Base-by-base conservation (phyloP, 2,797 vertebrate genomes). In the Buceros bicornis region DNA sequence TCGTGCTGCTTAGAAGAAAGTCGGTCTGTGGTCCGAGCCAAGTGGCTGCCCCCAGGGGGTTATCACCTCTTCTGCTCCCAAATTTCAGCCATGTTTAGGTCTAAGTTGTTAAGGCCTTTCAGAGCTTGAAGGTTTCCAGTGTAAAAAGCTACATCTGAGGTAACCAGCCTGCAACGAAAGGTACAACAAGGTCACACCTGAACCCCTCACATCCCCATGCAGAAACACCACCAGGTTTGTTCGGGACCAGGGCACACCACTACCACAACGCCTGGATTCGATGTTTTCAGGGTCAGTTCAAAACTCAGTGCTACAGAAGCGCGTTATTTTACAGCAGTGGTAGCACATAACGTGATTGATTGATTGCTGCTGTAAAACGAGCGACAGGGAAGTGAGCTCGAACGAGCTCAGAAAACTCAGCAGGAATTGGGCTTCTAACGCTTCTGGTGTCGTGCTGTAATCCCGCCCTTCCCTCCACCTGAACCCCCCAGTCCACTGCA, bases 21-120 rank as follows among this genome's bases (percentile, higher is more conserved):
- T 61, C 51, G 76, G 96, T 89, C 87, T 93, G 77, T 88, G 93
- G 77, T 88, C 92, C 92, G 93, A 96, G 92, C 93, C 94, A 91
- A 93, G 89, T 21, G 90, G 79, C 72, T 73, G 87, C 95, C 89
- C 96, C 96, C 87, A 40, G 25, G 85, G 96, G 88, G 71, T 90
- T 90, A 98, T 99, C 99, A 99, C 99, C 99, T 99, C 98, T 99
- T 99, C 98, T 99, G 99, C 98, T 99, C 99, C 99, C 99, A 99
- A 96, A 99, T 99, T 97, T 99, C 99, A 0, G 97, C 98, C 99
- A 99, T 99, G 98, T 99, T 99, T 93, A 99, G 98, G 97, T 99
- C 99, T 82, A 99, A 97, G 50, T 95, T 95, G 97, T 99, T 99
- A 86, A 99, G 99, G 92, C 98, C 99, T 98, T 98, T 99, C 97